These are phyloP conservation scores for Sebastes steindachneri DNA, from an alignment of 2,797 vertebrate species.

Conservation along the genomic window DNA sequence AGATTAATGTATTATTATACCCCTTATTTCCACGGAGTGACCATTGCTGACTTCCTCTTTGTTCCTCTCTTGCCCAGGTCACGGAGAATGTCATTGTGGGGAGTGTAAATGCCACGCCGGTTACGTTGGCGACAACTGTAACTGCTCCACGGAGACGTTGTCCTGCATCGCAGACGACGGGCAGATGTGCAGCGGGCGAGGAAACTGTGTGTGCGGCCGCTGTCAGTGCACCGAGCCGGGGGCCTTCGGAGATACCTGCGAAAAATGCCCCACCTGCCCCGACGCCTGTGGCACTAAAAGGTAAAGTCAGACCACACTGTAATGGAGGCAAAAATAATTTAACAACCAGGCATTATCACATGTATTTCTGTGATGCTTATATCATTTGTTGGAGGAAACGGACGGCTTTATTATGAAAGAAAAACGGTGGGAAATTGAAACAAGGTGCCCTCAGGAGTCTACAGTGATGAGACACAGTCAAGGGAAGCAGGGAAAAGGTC, in stretches of 20 bases:
- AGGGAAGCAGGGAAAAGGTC: neutral
- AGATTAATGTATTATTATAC: no score
- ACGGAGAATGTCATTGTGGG: constrained; percentile 94
- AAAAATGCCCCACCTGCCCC: constrained; percentile 96
- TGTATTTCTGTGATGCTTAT: neutral
- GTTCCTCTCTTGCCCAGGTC: constrained; percentile 78
- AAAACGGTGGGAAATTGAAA: neutral
- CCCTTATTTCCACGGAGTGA: no score
- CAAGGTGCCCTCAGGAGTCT: neutral
- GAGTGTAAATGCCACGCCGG: constrained; percentile 94
- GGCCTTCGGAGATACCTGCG: constrained; percentile 93
- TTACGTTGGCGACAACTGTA: constrained; percentile 95
- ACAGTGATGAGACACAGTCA: neutral
- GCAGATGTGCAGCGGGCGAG: constrained; percentile 92
- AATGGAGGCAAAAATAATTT: neutral
- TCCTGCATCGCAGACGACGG: constrained; percentile 88
- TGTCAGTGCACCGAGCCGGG: constrained; percentile 94
- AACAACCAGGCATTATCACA: accelerated
- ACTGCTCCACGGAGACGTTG: constrained; percentile 90
- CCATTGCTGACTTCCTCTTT: no score
- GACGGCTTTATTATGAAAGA: neutral
- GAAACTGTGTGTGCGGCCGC: constrained; percentile 89
- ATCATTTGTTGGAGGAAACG: neutral
- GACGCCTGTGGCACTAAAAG: constrained; percentile 94
- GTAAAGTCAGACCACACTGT: constrained; percentile 65